These are phyloP conservation scores for Podiceps cristatus DNA, from an alignment of 2,113 vertebrate species.

Conservation along the genomic window DNA sequence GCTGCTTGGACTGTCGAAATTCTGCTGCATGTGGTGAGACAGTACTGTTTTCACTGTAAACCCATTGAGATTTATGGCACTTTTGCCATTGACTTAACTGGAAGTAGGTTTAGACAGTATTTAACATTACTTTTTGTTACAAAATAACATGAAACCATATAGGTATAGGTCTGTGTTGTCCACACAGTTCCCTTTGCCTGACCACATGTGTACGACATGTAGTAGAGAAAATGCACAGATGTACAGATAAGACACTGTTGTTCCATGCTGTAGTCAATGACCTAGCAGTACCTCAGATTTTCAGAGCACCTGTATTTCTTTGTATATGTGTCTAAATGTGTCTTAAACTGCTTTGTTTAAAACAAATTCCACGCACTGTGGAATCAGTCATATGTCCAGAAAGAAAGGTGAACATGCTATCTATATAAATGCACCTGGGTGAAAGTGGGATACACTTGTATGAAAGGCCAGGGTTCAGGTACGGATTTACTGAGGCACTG, in stretches of 20 bases:
- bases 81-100: neutral
- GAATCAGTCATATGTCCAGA: neutral
- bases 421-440: neutral
- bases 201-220: accelerated
- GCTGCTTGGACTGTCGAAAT: constrained; percentile 6
- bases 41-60: neutral
- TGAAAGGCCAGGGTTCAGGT: neutral
- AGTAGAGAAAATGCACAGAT: neutral
- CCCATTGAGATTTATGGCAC: neutral
- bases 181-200: neutral
- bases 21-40: neutral
- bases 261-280: neutral
- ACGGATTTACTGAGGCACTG: neutral
- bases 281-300: neutral
- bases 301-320: neutral
- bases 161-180: neutral
- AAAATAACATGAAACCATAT: neutral
- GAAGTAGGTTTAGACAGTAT: constrained; percentile 16
- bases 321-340: neutral
- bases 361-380: accelerated
- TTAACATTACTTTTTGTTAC: neutral
- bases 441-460: neutral
- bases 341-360: neutral
- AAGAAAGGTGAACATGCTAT: neutral
- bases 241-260: neutral